Evolutionary conservation across 2,113 vertebrate species (phyloP).

Genomic region (Cavia aperea): DNA sequence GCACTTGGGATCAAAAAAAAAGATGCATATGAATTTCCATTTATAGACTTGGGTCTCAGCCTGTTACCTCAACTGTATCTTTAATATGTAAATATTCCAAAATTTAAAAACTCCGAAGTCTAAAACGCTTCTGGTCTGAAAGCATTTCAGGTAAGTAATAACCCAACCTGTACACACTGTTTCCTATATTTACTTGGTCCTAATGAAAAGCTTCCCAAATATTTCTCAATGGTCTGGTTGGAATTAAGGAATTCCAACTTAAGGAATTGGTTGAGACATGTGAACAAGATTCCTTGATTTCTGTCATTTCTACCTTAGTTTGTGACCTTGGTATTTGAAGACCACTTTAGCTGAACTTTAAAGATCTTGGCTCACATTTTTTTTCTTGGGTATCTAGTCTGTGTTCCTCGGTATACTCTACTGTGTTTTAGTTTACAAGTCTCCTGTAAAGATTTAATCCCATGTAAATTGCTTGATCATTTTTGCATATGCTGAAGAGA

Average conservation of each 20-base stretch:
- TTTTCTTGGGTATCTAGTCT: background rate
- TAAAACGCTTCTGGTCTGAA: too few relatives aligned
- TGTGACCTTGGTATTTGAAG: background rate
- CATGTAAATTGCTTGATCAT: background rate
- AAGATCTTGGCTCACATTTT: background rate
- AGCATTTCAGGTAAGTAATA: background rate
- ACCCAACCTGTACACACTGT: background rate
- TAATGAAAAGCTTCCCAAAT: background rate
- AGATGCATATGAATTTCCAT: background rate
- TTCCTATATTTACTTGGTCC: background rate
- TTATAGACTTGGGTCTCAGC: background rate
- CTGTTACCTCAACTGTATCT: background rate
- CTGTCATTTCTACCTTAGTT: background rate
- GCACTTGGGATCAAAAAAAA: too few relatives aligned
- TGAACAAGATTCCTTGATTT: background rate
- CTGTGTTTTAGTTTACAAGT: background rate
- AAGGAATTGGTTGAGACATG: background rate
- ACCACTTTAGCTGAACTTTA: background rate
- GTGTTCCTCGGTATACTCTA: background rate
- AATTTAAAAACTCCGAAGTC: background rate
- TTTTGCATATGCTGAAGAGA: background rate
- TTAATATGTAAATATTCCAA: background rate
- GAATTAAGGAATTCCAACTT: too few relatives aligned
- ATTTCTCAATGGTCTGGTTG: background rate
- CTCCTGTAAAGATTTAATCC: background rate